These are phyloP conservation scores for Aleiodes leptofemur DNA, from an alignment of 2,888 invertebrate species.

Conservation along the genomic window DNA sequence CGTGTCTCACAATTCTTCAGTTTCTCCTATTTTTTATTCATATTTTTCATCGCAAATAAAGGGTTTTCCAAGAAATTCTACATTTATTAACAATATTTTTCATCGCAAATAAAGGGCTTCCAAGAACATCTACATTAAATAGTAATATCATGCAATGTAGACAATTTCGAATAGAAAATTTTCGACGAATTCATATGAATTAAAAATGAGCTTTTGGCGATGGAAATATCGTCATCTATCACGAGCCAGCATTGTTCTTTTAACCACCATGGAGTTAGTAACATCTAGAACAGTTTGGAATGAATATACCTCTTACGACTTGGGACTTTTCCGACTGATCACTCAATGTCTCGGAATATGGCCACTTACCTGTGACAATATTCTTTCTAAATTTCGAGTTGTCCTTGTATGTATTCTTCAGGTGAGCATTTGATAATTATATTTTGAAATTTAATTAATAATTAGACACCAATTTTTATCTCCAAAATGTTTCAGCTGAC, in stretches of 20 bases:
- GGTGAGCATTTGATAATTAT: conserved; percentile 24
- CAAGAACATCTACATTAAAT: not conserved
- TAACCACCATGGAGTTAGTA: conserved; percentile 5
- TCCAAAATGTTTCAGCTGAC: conserved; percentile 10
- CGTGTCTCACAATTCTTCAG: too few relatives aligned
- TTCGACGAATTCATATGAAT: not conserved
- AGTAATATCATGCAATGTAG: not conserved
- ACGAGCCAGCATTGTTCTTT: not conserved
- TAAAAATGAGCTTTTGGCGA: not conserved
- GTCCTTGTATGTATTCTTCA: conserved; percentile 18
- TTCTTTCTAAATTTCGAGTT: conserved; percentile 33
- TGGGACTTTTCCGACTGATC: conserved; percentile 41
- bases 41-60: not conserved
- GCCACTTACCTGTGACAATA: conserved; percentile 31
- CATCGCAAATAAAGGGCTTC: not conserved
- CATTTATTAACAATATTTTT: not conserved
- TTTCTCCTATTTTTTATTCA: not conserved
- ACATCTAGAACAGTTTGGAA: not conserved
- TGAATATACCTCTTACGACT: conserved; percentile 35
- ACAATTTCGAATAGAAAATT: not conserved
- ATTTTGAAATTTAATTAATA: not conserved
- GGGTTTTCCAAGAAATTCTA: not conserved
- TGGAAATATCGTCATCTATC: not conserved
- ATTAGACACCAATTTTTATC: not conserved
- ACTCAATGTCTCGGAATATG: conserved; percentile 43